These are phyloP conservation scores for Sphecodes monilicornis DNA, from an alignment of 2,888 invertebrate genomes.

Conservation along the genomic window DNA sequence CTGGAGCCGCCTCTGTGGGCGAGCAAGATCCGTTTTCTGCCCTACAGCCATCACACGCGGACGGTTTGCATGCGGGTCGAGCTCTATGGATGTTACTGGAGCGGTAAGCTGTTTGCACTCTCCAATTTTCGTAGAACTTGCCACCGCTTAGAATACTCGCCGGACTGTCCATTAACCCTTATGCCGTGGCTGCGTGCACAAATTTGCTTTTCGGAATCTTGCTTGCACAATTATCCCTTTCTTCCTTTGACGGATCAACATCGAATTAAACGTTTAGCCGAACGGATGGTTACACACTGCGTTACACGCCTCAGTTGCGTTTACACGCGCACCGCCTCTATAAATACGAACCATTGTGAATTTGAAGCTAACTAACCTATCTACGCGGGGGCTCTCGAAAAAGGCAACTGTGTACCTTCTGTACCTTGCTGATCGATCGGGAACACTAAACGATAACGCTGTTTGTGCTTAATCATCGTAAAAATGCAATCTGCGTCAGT, in stretches of 20 bases:
- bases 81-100: slow-evolving; percentile 94
- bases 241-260: slow-evolving; percentile 55
- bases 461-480: neutral
- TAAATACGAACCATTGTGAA: slow-evolving; percentile 2
- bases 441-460: neutral
- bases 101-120: slow-evolving; percentile 82
- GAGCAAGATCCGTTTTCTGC: slow-evolving; percentile 92
- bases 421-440: neutral
- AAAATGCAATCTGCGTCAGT: neutral
- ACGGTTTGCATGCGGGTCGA: slow-evolving; percentile 97
- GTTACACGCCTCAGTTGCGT: slow-evolving; percentile 29
- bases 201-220: slow-evolving; percentile 71
- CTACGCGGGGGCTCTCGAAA: neutral
- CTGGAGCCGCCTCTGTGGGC: slow-evolving; percentile 94
- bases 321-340: neutral
- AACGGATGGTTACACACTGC: slow-evolving; percentile 34
- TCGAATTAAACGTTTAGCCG: slow-evolving; percentile 58
- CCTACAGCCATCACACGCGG: slow-evolving; percentile 92
- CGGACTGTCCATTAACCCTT: slow-evolving; percentile 71
- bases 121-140: slow-evolving; percentile 71
- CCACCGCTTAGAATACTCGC: slow-evolving; percentile 67
- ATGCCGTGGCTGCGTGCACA: slow-evolving; percentile 56
- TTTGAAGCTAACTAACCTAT: neutral
- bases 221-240: slow-evolving; percentile 64
- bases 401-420: neutral